Conservation (phyloP, 2,888 invertebrate genomes). For the Trissonchulus sp. region DNA sequence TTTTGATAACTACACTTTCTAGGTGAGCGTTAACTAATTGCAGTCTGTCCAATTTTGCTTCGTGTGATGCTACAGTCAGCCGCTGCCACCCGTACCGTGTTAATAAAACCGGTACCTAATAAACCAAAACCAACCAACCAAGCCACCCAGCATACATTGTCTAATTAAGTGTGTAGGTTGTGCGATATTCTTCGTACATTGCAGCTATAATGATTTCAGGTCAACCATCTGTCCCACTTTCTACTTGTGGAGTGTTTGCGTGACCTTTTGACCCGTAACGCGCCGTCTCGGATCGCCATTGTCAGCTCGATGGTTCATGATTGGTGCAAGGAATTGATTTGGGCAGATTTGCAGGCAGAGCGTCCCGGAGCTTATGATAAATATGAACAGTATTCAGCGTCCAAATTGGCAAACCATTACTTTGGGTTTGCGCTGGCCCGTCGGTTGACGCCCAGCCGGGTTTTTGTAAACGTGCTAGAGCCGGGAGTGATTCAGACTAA, state of each 20-base stretch:
- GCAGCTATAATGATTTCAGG: no score
- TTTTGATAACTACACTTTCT: no score
- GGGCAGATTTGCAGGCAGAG: slow-evolving; percentile 46
- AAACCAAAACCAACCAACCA: no score
- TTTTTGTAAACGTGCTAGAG: slow-evolving; percentile 26
- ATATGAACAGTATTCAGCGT: slow-evolving; percentile 48
- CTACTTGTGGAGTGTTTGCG: slow-evolving; percentile 42
- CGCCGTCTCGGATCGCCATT: slow-evolving; percentile 43
- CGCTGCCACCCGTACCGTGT: no score
- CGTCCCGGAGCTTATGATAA: slow-evolving; percentile 48
- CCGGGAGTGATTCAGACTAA: slow-evolving; percentile 32
- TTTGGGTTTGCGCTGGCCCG: slow-evolving; percentile 46
- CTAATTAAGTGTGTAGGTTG: no score
- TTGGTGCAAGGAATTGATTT: slow-evolving; percentile 40
- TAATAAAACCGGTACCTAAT: no score
- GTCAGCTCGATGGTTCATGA: slow-evolving; percentile 48
- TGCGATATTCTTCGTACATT: no score
- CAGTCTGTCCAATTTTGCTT: no score
- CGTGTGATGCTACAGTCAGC: no score
- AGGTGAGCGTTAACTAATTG: no score
- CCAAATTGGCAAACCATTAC: slow-evolving; percentile 48
- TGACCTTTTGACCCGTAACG: slow-evolving; percentile 41
- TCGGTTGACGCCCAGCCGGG: slow-evolving; percentile 24
- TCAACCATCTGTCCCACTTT: slow-evolving; percentile 49
- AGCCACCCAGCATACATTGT: no score